phyloP scores from a whole-genome alignment of 2,797 vertebrate species.

The Cynopterus sphinx region DNA sequence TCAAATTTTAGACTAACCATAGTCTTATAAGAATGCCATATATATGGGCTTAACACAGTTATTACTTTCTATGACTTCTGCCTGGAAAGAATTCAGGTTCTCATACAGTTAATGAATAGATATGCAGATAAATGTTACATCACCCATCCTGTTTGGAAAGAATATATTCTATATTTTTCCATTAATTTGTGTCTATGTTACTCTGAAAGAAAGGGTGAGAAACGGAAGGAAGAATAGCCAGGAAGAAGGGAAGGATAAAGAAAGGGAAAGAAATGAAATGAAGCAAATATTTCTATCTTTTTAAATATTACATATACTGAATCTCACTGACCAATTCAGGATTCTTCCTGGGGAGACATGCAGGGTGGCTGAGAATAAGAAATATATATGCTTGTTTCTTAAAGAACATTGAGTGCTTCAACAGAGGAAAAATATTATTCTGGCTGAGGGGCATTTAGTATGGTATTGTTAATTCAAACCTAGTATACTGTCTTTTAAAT shows the following conservation, averaged over 20 bases:
- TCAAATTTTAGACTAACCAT: not conserved
- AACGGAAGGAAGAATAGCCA: not conserved
- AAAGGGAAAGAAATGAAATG: not conserved
- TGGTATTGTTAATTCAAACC: not conserved
- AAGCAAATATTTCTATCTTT: not conserved
- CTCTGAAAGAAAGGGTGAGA: not conserved
- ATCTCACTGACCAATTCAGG: not conserved
- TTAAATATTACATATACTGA: not conserved
- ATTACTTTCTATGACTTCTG: not conserved
- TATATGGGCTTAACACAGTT: not conserved
- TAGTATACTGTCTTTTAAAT: slow-evolving; percentile 31
- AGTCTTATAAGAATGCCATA: not conserved
- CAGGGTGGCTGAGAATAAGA: not conserved
- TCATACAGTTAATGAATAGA: not conserved
- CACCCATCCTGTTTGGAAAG: not conserved
- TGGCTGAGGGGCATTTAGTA: not conserved
- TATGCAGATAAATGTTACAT: not conserved
- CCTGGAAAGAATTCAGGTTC: slow-evolving; percentile 9
- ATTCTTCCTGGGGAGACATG: slow-evolving; percentile 20
- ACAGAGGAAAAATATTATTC: slow-evolving; percentile 22
- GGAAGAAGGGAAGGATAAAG: not conserved
- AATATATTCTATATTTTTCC: not conserved
- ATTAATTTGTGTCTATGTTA: not conserved
- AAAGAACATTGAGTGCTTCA: slow-evolving; percentile 18
- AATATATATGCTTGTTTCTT: not conserved